Conservation (phyloP, 2,113 vertebrate species). For the Atherinomorus stipes region DNA sequence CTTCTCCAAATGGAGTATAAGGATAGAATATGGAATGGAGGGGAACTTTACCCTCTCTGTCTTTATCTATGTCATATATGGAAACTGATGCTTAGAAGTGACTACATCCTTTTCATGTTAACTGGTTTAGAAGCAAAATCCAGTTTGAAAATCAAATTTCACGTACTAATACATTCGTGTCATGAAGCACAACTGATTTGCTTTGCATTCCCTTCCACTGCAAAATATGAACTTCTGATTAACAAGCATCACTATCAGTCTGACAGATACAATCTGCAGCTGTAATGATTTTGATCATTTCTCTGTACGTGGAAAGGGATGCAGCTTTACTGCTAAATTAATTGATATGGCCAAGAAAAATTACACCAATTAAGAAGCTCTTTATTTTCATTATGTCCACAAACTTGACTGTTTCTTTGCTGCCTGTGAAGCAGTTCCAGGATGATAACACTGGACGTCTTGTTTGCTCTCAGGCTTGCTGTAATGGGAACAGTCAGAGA, state of each 20-base stretch:
- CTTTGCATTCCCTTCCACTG: background rate
- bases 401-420: constrained; percentile 4
- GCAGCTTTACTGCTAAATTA: background rate
- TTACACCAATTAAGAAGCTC: background rate
- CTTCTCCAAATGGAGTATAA: constrained; percentile 57
- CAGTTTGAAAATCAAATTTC: constrained; percentile 28
- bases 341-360: constrained; percentile 1
- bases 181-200: constrained; percentile 6
- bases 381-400: constrained; percentile 12
- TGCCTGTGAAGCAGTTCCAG: background rate
- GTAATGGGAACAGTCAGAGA: constrained; percentile 16
- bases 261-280: background rate
- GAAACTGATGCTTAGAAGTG: constrained; percentile 50
- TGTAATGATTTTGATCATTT: background rate
- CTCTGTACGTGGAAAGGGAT: background rate
- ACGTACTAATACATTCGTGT: constrained; percentile 23
- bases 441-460: constrained; percentile 22
- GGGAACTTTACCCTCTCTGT: background rate
- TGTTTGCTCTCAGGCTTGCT: constrained; percentile 5
- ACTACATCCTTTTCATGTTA: constrained; percentile 13
- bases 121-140: constrained; percentile 9
- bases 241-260: background rate
- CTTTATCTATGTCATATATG: constrained; percentile 27
- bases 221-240: constrained; percentile 4
- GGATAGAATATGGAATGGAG: constrained; percentile 43